These are phyloP conservation scores for Macrotus californicus DNA, from an alignment of 2,113 vertebrate genomes.

Conservation along the genomic window DNA sequence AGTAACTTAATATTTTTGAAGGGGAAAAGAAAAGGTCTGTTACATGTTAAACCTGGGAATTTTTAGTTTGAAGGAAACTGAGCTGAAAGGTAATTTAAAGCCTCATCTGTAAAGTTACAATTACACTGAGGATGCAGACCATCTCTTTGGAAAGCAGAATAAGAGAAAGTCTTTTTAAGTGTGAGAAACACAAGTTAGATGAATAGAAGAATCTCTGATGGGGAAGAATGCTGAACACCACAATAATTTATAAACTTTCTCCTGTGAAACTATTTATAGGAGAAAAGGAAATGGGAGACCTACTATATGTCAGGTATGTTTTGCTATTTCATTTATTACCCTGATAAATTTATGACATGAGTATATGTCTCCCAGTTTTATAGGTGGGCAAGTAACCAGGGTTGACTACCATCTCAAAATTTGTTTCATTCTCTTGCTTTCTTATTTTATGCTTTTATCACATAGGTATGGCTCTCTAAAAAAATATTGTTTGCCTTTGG, in stretches of 20 bases:
- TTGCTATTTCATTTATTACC: fast-evolving
- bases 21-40: not conserved
- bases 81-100: not conserved
- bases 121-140: not conserved
- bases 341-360: not conserved
- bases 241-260: not conserved
- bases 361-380: not conserved
- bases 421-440: not conserved
- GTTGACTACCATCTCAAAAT: not conserved
- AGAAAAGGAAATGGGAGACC: fast-evolving
- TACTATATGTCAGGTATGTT: fast-evolving
- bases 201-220: not conserved
- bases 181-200: not conserved
- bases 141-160: not conserved
- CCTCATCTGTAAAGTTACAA: not conserved
- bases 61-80: not conserved
- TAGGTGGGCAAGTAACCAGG: too few relatives aligned
- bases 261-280: not conserved
- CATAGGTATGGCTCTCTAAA: not conserved
- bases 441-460: not conserved
- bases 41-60: not conserved
- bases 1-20: not conserved
- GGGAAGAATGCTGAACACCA: not conserved
- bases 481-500: not conserved
- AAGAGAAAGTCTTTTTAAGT: not conserved